Evolutionary conservation across 2,113 vertebrate species (phyloP).

Genomic region (Nesospiza acunhae): DNA sequence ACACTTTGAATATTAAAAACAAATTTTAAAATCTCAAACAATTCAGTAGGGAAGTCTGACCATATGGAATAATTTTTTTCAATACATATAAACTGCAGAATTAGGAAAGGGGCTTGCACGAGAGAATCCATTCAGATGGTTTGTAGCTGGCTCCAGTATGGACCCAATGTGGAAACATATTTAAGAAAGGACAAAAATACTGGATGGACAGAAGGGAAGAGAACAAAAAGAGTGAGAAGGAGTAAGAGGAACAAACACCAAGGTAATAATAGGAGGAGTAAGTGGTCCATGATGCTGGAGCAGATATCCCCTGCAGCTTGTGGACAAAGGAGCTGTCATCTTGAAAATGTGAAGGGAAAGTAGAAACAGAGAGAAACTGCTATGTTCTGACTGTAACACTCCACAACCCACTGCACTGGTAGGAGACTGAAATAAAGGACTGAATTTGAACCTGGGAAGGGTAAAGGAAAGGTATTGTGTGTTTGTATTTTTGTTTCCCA

Average conservation of each 20-base stretch:
- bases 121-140: not conserved
- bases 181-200: not conserved
- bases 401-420: not conserved
- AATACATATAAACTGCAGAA: not conserved
- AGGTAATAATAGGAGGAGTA: not conserved
- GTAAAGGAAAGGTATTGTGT: not conserved
- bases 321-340: not conserved
- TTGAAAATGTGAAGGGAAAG: not conserved
- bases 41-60: not conserved
- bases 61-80: not conserved
- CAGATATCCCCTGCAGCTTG: not conserved
- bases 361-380: not conserved
- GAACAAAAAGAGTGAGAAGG: not conserved
- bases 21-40: not conserved
- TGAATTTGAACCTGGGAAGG: not conserved
- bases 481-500: not conserved
- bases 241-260: not conserved
- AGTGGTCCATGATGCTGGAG: not conserved
- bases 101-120: not conserved
- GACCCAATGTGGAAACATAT: not conserved
- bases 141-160: not conserved
- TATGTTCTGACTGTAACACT: rapidly evolving
- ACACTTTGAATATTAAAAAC: not conserved
- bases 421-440: not conserved
- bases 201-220: not conserved